Evolutionary conservation across 2,797 vertebrate species (phyloP), one percentile per base, ranked within the genome.

Genomic region (Tenualosa thibaudeaui): DNA sequence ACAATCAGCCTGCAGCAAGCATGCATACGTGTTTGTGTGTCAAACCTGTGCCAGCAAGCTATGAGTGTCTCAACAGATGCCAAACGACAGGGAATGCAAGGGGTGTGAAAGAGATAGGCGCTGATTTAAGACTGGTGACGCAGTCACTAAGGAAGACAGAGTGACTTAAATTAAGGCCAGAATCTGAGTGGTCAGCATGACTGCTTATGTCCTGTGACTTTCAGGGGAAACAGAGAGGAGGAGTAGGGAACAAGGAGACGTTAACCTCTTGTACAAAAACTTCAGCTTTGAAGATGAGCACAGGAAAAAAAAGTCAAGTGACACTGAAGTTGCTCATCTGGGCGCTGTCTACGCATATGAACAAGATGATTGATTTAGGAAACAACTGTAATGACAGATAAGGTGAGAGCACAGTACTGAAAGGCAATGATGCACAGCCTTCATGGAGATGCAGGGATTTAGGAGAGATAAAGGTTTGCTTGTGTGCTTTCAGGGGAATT

Each of bases 171-270:
- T 91, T 88, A 88, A 75, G 86, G 81, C 53, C 87, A 43, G 50
- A 88, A 85, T 90, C 86, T 13, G 85, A 84, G 86, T n/a, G 49
- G 65, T 81, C 85, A 87, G 82, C 85, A 75, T 91, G 91, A 91
- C 89, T 75, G 53, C 87, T 84, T 65, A 49, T 24, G 88, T 92
- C 89, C 86, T 88, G 87, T 90, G 90, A 90, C 86, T 54, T 87
- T 86, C 86, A 85, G 88, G 84, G 40, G 43, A 84, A 87, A 81
- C 51, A 0, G 68, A 81, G 83, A 87, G 83, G 9, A 81, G 37
- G 62, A 37, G 37, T 9, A 43, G 37, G 5, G 37, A 1, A 43
- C 68, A 43, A 19, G 37, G 6, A 53, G 83, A 81, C 86, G 75
- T 81, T 46, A 81, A 12, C 1, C 12, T 71, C 24, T 15, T 37